A percentile compares a stretch with the other conserved stretches of the same genome.
Evolutionary conservation across 2,888 invertebrate genomes (phyloP).

Genomic region (Monoplex corrugatus): DNA sequence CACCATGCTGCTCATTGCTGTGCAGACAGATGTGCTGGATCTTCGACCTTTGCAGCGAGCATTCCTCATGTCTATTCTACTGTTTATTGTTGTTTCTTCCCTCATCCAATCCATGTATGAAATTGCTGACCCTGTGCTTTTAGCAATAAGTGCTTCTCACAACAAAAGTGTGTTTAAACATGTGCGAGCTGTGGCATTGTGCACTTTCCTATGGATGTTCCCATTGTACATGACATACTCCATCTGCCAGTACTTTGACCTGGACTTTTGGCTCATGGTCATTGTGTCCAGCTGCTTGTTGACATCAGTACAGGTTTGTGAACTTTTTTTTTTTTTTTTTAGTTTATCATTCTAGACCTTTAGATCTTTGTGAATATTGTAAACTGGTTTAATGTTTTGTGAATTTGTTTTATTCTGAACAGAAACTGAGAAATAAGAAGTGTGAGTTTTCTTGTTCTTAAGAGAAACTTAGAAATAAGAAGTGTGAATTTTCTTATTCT

Average conservation of each 20-base stretch:
- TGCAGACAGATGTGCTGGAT: conserved; percentile 83
- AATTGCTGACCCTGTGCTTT: conserved; percentile 83
- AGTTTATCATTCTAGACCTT: too few species aligned
- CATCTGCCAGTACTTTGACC: conserved; percentile 81
- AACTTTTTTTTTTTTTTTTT: background rate
- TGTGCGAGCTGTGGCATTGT: conserved; percentile 80
- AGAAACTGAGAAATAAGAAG: too few species aligned
- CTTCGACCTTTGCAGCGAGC: conserved; percentile 83
- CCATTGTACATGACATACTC: conserved; percentile 82
- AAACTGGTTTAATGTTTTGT: too few species aligned
- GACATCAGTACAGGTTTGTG: conserved; percentile 77
- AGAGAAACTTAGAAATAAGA: too few species aligned
- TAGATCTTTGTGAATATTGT: too few species aligned
- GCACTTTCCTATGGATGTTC: conserved; percentile 80
- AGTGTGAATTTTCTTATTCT: too few species aligned
- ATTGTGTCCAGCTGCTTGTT: conserved; percentile 83
- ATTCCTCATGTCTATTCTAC: conserved; percentile 83
- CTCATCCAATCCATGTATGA: conserved; percentile 84
- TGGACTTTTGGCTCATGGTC: conserved; percentile 83
- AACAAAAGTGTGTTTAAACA: conserved; percentile 80
- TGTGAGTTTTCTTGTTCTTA: too few species aligned
- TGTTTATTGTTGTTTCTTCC: conserved; percentile 84
- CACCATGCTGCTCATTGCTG: conserved; percentile 83
- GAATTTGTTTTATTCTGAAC: too few species aligned
- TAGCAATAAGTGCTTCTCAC: conserved; percentile 83